These are phyloP conservation scores for Melangyna quadrimaculata DNA, from an alignment of 2,888 invertebrate species.

Conservation along the genomic window DNA sequence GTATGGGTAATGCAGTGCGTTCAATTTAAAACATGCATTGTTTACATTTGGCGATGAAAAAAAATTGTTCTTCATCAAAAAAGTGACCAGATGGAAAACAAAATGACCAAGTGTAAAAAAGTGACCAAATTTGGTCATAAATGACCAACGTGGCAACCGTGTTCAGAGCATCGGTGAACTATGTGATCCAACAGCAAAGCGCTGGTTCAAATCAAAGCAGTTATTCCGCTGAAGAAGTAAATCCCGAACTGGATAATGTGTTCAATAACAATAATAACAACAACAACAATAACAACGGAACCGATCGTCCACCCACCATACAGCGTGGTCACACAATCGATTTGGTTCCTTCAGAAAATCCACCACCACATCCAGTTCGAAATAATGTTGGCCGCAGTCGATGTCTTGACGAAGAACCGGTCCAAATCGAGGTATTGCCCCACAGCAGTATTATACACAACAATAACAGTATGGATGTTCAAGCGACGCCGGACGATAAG, in stretches of 20 bases:
- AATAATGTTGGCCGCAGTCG: constrained; percentile 79
- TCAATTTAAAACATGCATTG: no score
- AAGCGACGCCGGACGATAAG: constrained; percentile 88
- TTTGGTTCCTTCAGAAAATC: constrained; percentile 57
- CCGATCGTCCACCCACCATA: constrained; percentile 58
- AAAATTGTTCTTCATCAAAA: no score
- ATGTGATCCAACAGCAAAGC: constrained; percentile 82
- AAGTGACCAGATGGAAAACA: no score
- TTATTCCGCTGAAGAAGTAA: constrained; percentile 85
- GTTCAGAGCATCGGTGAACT: constrained; percentile 82
- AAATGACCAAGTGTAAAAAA: no score
- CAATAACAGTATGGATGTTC: constrained; percentile 46
- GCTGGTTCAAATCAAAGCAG: constrained; percentile 86
- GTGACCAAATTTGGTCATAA: no score
- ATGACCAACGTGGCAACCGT: no score
- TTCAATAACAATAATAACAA: constrained; percentile 74
- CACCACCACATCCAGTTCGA: constrained; percentile 71
- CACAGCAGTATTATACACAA: constrained; percentile 61
- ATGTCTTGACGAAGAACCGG: constrained; percentile 78
- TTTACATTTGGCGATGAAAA: no score
- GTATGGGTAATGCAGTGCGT: no score
- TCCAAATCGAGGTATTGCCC: constrained; percentile 49
- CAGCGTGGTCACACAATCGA: constrained; percentile 78
- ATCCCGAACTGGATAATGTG: constrained; percentile 81
- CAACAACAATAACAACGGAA: constrained; percentile 72